Percentiles rank a stretch among this genome's conserved stretches.
Conservation (phyloP, 2,888 invertebrate species). For the Dugesia japonica region DNA sequence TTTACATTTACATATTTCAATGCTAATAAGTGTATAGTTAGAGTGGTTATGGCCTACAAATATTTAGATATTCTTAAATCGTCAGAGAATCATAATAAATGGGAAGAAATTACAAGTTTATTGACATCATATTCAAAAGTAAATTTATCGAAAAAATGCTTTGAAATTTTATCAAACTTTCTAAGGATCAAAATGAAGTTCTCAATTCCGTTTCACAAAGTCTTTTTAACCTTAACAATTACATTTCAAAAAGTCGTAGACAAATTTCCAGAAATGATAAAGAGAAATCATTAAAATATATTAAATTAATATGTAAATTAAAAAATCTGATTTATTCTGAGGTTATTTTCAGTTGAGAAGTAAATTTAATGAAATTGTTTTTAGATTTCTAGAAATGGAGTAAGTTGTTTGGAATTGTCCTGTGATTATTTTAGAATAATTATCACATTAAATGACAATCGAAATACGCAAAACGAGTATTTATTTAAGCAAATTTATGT, state of each 20-base stretch:
- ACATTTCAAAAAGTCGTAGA: background rate
- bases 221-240: background rate
- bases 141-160: background rate
- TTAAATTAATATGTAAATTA: conserved; percentile 2
- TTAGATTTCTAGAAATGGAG: background rate
- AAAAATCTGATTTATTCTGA: background rate
- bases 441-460: background rate
- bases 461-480: background rate
- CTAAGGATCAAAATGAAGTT: background rate
- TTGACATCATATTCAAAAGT: background rate
- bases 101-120: conserved; percentile 1
- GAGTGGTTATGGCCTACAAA: background rate
- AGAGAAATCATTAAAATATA: conserved; percentile 3
- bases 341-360: no score
- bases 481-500: background rate
- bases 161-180: background rate
- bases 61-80: background rate
- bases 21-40: no score
- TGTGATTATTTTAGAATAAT: background rate
- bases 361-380: background rate
- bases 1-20: no score
- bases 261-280: background rate
- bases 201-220: background rate
- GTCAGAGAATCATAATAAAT: background rate
- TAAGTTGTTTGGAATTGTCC: conserved; percentile 14